A percentile compares a stretch with the other conserved stretches of the same genome.
phyloP scores from a whole-genome alignment of 2,797 vertebrate species.

The Luscinia luscinia region DNA sequence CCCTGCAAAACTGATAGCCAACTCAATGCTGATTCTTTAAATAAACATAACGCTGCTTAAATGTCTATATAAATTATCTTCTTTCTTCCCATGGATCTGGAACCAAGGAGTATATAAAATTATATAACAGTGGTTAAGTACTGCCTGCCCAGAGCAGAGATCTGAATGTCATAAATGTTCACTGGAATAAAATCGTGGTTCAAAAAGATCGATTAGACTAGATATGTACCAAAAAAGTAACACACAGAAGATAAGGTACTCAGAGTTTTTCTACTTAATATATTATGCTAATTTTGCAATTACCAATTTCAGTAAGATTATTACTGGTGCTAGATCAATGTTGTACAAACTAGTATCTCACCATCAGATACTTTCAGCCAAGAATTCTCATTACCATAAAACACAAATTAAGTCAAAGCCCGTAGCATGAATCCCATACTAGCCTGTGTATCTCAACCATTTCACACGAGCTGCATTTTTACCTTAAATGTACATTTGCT shows the following conservation, averaged over 20 bases:
- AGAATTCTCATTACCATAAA: neutral
- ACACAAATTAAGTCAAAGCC: neutral
- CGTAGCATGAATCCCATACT: neutral
- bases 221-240: neutral
- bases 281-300: neutral
- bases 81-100: neutral
- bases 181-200: neutral
- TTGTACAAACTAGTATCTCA: neutral
- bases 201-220: neutral
- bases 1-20: neutral
- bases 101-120: neutral
- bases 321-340: neutral
- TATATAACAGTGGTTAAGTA: neutral
- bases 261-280: neutral
- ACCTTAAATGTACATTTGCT: neutral
- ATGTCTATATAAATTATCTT: fast-evolving
- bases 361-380: neutral
- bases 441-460: neutral
- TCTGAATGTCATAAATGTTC: neutral
- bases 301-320: neutral
- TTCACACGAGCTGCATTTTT: neutral
- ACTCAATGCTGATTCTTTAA: neutral
- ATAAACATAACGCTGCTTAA: neutral
- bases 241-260: neutral
- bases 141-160: neutral